Evolutionary conservation across 1,140 invertebrate genomes (phyloP).

Genomic region (Penaeus indicus): DNA sequence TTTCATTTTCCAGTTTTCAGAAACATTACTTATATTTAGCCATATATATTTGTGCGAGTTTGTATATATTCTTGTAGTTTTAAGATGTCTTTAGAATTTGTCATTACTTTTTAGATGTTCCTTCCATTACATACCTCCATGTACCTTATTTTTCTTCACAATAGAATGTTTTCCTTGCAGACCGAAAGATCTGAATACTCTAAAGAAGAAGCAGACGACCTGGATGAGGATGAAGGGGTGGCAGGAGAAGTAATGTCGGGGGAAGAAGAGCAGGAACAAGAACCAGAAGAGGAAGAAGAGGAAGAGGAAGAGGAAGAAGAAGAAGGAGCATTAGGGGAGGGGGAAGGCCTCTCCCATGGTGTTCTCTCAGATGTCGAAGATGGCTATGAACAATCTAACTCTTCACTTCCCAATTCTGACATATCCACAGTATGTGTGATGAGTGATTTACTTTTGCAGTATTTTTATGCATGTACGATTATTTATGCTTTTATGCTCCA

Average conservation of each 20-base stretch:
- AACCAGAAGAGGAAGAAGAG: constrained; percentile 58
- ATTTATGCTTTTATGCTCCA: not conserved
- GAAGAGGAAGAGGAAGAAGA: constrained; percentile 63
- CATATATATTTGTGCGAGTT: too few species aligned
- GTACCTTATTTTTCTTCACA: not conserved
- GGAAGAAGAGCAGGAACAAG: constrained; percentile 44
- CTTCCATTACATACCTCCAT: not conserved
- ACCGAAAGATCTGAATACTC: constrained; percentile 32
- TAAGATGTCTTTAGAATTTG: too few species aligned
- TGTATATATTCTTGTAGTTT: too few species aligned
- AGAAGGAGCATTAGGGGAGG: constrained; percentile 39
- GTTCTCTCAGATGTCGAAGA: constrained; percentile 54
- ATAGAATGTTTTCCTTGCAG: not conserved
- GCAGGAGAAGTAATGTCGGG: constrained; percentile 43
- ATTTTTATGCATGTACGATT: not conserved
- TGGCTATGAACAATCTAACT: constrained; percentile 57
- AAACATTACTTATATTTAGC: too few species aligned
- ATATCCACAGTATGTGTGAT: constrained; percentile 57
- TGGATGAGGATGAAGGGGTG: constrained; percentile 43
- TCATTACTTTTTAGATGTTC: not conserved
- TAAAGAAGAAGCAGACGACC: constrained; percentile 38
- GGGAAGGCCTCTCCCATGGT: constrained; percentile 40
- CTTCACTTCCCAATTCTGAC: constrained; percentile 60
- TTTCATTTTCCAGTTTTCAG: too few species aligned
- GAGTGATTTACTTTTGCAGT: not conserved